Evolutionary conservation across 2,888 invertebrate genomes (phyloP).

Genomic region (Arge pagana): DNA sequence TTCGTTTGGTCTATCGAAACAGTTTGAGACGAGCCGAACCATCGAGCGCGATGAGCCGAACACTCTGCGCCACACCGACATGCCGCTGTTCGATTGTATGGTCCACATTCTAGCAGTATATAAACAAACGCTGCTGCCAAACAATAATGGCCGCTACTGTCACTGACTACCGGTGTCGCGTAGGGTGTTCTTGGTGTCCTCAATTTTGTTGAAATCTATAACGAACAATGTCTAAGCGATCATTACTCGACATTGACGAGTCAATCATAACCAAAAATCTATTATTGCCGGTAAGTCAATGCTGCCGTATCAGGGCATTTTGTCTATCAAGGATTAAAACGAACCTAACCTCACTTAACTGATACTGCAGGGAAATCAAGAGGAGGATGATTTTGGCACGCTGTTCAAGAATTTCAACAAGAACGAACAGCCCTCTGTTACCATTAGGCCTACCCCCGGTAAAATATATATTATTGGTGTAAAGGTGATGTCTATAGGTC

Average conservation of each 20-base stretch:
- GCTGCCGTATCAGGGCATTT: conserved; percentile 2
- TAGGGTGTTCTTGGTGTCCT: no score
- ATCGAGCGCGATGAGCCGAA: no score
- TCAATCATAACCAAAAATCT: conserved; percentile 65
- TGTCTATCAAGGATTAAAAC: conserved; percentile 1
- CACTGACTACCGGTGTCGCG: no score
- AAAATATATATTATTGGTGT: conserved; percentile 30
- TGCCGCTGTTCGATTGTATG: no score
- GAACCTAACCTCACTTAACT: conserved; percentile 1
- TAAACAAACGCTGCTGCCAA: no score
- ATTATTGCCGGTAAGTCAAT: conserved; percentile 49
- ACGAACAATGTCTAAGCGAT: conserved; percentile 52
- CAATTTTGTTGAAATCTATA: no score
- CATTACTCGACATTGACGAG: conserved; percentile 67
- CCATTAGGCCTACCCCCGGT: conserved; percentile 74
- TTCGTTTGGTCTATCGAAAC: no score
- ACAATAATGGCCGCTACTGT: no score
- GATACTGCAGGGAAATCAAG: conserved; percentile 60
- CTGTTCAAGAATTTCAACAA: conserved; percentile 61
- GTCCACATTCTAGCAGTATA: no score
- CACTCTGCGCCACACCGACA: no score
- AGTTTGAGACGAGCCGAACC: no score
- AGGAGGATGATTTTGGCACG: conserved; percentile 67
- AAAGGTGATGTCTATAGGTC: no score
- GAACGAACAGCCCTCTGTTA: conserved; percentile 62